Evolutionary conservation across 1,140 invertebrate genomes (phyloP).

Genomic region (Penaeus chinensis): DNA sequence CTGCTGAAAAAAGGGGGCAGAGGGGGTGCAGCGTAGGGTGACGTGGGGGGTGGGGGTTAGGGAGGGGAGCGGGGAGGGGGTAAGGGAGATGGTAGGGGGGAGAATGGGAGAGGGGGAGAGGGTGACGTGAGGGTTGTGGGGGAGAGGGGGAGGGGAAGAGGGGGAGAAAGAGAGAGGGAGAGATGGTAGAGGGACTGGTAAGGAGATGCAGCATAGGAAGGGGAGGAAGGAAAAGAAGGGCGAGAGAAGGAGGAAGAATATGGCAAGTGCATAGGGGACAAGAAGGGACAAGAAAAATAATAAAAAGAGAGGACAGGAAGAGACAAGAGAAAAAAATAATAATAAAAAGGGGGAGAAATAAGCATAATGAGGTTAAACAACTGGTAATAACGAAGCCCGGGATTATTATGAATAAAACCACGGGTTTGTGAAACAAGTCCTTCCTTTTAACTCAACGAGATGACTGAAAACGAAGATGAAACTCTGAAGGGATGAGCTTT

Average conservation of each 20-base stretch:
- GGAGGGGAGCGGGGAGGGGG: background rate
- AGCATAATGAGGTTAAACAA: too few species aligned
- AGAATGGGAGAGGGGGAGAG: background rate
- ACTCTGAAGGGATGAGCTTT: too few species aligned
- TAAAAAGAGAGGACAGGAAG: too few species aligned
- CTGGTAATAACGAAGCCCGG: too few species aligned
- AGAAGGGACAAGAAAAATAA: too few species aligned
- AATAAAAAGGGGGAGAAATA: too few species aligned
- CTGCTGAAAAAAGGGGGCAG: slow-evolving; percentile 25
- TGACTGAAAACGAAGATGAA: too few species aligned
- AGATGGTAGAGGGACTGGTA: background rate
- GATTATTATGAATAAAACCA: too few species aligned
- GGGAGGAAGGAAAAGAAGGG: background rate
- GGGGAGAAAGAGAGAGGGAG: background rate
- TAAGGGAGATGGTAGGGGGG: background rate
- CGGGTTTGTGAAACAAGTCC: too few species aligned
- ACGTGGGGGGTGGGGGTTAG: background rate
- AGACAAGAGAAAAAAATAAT: too few species aligned
- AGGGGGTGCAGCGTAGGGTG: background rate
- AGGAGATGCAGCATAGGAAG: background rate
- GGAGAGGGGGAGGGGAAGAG: background rate
- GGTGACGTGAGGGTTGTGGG: background rate
- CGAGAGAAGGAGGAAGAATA: background rate
- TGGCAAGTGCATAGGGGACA: background rate
- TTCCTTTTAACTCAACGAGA: too few species aligned